Evolutionary conservation across 2,888 invertebrate species (phyloP), one percentile per base, ranked within the genome.

Genomic region (Craniophora ligustri): DNA sequence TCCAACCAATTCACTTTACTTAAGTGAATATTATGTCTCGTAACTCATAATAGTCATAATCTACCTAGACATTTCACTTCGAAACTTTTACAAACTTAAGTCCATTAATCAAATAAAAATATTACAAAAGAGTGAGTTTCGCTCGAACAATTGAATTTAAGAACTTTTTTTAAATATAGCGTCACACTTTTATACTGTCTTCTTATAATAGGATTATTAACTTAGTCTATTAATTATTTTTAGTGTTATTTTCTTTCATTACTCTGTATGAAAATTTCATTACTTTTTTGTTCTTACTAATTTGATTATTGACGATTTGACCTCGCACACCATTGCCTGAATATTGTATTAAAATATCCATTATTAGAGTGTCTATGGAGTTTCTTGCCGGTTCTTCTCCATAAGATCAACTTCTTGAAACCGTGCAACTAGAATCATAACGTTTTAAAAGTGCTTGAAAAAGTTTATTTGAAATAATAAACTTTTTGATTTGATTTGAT

Each of bases 81-180:
- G n/a, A 45, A 55, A 63, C n/a, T 47, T 38, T 26, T 13, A 7
- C 30, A 10, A 35, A 44, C 8, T 44, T 16, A 28, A 18, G 5
- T 15, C 40, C 34, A 48, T 44, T 44, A 44, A 5, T 48, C n/a
- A 18, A 48, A 44, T 39, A 42, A 60, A 16, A 49, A 39, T 26
- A 23, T 23, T 5, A 47, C 45, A 63, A 58, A 36, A 15, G 18
- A 2, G 10, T 16, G 36, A 32, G 31, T 32, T 31, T 11, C 21
- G 28, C 16, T 39, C 16, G 34, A 5, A 65, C 16, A 58, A 58
- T 58, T 65, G 39, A 65, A 44, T 58, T 18, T 7, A 40, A 26
- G 14, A 47, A 36, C 15, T 41, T 42, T 36, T 36, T 40, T 11
- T 11, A 28, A 63, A 35, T 23, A 47, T n/a, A 16, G 19, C n/a